Percentiles rank a stretch among this genome's conserved stretches.
Evolutionary conservation across 2,113 vertebrate species (phyloP).

Genomic region (Morphnarchus princeps): DNA sequence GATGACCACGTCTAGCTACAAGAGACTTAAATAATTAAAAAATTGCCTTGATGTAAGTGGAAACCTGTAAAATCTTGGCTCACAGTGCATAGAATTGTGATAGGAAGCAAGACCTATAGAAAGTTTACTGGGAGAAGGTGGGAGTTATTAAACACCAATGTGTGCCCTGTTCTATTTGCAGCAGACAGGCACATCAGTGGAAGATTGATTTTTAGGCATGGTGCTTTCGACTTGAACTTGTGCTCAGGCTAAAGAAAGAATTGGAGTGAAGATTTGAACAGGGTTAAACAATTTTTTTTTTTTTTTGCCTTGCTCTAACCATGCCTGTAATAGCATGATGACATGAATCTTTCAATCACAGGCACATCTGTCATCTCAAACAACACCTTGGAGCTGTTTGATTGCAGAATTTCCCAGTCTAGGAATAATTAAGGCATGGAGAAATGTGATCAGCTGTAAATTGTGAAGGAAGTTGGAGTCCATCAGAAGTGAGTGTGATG

Average conservation of each 20-base stretch:
- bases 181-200: fast-evolving
- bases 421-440: neutral
- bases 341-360: neutral
- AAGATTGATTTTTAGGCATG: neutral
- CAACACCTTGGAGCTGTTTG: neutral
- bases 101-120: neutral
- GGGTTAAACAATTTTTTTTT: neutral
- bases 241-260: neutral
- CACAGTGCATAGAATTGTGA: neutral
- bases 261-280: neutral
- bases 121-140: neutral
- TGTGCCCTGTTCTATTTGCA: neutral
- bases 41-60: neutral
- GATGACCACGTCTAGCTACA: neutral
- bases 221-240: neutral
- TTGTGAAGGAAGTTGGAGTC: neutral
- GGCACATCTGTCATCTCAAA: neutral
- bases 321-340: neutral
- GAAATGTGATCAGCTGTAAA: neutral
- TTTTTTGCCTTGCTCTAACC: neutral
- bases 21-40: neutral
- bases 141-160: neutral
- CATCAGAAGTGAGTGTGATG: neutral
- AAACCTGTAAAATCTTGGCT: neutral
- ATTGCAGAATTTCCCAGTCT: neutral